Evolutionary conservation across 2,888 invertebrate species (phyloP).

Genomic region (Tetragonula carbonaria): DNA sequence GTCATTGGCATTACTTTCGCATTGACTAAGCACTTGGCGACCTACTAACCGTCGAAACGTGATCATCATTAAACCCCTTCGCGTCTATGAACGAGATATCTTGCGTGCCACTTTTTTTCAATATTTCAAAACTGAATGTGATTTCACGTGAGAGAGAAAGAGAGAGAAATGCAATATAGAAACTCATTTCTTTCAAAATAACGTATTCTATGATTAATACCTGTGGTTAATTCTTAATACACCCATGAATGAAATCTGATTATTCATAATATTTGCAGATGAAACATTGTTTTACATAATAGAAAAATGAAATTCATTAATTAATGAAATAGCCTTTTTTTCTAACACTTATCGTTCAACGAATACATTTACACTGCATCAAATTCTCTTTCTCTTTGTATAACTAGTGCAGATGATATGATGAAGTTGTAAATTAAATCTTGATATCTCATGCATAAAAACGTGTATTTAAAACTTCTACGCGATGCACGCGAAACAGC

Average conservation of each 20-base stretch:
- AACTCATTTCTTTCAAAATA: neutral
- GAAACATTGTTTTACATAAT: neutral
- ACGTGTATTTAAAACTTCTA: neutral
- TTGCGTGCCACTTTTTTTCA: neutral
- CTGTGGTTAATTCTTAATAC: neutral
- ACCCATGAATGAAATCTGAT: neutral
- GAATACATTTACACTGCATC: neutral
- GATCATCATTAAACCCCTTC: slow-evolving; percentile 42
- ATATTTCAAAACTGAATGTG: neutral
- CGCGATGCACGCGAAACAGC: neutral
- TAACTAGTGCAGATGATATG: neutral
- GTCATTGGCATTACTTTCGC: slow-evolving; percentile 77
- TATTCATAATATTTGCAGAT: neutral
- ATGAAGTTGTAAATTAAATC: neutral
- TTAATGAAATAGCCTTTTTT: neutral
- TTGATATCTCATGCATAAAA: neutral
- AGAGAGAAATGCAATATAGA: neutral
- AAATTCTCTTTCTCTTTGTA: neutral
- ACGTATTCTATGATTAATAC: neutral
- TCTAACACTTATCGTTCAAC: neutral
- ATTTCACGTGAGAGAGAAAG: neutral
- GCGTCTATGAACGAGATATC: neutral
- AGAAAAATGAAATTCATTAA: neutral
- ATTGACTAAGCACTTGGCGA: slow-evolving; percentile 73
- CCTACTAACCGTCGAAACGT: slow-evolving; percentile 78